Evolutionary conservation across 2,888 invertebrate species (phyloP), one percentile per base, ranked within the genome.

Genomic region (Toxonevra muliebris): DNA sequence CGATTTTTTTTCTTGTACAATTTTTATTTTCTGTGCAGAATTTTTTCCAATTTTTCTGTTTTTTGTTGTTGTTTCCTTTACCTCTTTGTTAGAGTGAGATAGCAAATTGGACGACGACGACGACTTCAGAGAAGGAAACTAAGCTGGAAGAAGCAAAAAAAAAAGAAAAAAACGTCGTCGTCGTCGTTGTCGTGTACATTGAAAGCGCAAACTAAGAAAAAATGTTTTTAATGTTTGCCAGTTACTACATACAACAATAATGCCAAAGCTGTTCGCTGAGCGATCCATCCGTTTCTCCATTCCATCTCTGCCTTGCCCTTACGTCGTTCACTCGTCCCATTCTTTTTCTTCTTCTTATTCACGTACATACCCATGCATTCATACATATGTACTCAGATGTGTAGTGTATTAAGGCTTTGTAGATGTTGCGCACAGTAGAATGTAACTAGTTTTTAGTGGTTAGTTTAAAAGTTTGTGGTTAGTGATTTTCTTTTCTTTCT

Each of bases 21-120:
- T 80, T 79, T 79, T 80, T 79, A 80, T 79, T 78, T 79, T 79
- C 80, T 80, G 80, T 79, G 79, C 80, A 77, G 77, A 78, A 76
- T 77, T 78, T 71, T 69, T 69, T 65, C 30, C 57, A 66, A 50
- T 55, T 52, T 62, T 72, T 72, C 73, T 19, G 13, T 4, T 58
- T 53, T 58, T 61, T 69, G 71, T 58, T 53, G 53, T 61, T 69
- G 71, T 55, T 62, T 43, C 53, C 20, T 45, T 45, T 20, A 1
- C 3, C 11, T 45, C 17, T 60, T 64, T 53, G 72, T 68, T 67
- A 69, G 73, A 74, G 69, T 63, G 73, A 75, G 73, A 74, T 71
- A 68, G 71, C 60, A 67, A 61, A 66, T 69, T 72, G 71, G 71
- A 58, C 55, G 43, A 58, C 41, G 61, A 57, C 30, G 42, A 13